Evolutionary conservation across 2,113 vertebrate species (phyloP).

Genomic region (Coryphaenoides rupestris): DNA sequence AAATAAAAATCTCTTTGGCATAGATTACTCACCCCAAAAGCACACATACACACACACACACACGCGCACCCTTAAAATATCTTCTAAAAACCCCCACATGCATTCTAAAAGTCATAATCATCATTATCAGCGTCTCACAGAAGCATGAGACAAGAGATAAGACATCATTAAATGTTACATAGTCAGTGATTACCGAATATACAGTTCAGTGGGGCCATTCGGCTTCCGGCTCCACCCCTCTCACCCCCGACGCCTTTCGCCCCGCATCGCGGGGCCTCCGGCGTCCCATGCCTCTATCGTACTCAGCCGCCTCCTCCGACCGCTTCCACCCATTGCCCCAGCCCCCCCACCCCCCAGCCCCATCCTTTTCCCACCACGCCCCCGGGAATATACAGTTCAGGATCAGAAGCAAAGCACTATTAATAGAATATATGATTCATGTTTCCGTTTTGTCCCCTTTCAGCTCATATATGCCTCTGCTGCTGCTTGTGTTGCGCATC

Average conservation of each 20-base stretch:
- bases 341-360: too few relatives aligned
- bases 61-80: conserved; percentile 41
- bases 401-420: conserved; percentile 36
- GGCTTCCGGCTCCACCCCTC: too few relatives aligned
- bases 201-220: too few relatives aligned
- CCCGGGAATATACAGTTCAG: too few relatives aligned
- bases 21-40: conserved; percentile 68
- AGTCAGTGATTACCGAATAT: conserved; percentile 68
- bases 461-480: conserved; percentile 1
- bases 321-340: too few relatives aligned
- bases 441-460: conserved; percentile 12
- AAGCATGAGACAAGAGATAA: conserved; percentile 61
- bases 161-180: conserved; percentile 49
- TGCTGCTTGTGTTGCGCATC: conserved; percentile 5
- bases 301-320: too few relatives aligned
- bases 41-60: conserved; percentile 38
- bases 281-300: too few relatives aligned
- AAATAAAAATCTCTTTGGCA: conserved; percentile 77
- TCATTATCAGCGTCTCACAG: conserved; percentile 43
- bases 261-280: too few relatives aligned
- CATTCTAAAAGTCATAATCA: conserved; percentile 37
- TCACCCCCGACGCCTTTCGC: too few relatives aligned
- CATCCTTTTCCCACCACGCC: too few relatives aligned
- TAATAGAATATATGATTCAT: conserved; percentile 32
- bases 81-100: conserved; percentile 55